Percentiles rank a stretch among this genome's conserved stretches.
Evolutionary conservation across 1,140 invertebrate genomes (phyloP).

Genomic region (Laupala kohalensis): DNA sequence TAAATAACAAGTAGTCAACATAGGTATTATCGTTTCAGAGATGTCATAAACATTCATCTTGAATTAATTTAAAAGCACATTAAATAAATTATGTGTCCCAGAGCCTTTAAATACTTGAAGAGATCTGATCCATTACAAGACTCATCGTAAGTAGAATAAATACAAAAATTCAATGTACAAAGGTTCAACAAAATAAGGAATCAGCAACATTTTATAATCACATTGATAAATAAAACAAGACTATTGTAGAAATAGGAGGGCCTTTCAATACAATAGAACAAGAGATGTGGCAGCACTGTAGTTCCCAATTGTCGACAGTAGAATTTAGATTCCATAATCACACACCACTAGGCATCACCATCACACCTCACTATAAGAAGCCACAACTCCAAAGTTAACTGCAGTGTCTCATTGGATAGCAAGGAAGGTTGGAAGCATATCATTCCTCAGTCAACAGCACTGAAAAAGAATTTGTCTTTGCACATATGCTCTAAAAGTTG

Average conservation of each 20-base stretch:
- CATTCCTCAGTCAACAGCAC: background rate
- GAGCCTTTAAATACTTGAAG: background rate
- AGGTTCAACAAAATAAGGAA: background rate
- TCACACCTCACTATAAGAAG: background rate
- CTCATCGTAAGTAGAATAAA: background rate
- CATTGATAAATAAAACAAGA: background rate
- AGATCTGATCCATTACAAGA: background rate
- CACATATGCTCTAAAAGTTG: background rate
- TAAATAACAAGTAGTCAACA: too few relatives aligned
- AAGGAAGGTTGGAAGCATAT: background rate
- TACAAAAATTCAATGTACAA: background rate
- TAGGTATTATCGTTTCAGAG: too few relatives aligned
- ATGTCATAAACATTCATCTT: background rate
- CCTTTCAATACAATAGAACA: background rate
- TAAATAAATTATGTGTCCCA: background rate
- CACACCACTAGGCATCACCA: background rate
- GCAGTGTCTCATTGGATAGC: background rate
- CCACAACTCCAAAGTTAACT: background rate
- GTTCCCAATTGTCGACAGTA: background rate
- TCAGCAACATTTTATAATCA: background rate
- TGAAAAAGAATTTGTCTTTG: background rate
- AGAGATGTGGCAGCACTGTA: background rate
- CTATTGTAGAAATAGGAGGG: background rate
- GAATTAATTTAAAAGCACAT: background rate
- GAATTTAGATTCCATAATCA: background rate